Conservation (phyloP, 2,113 vertebrate genomes). For the Vidua chalybeata region DNA sequence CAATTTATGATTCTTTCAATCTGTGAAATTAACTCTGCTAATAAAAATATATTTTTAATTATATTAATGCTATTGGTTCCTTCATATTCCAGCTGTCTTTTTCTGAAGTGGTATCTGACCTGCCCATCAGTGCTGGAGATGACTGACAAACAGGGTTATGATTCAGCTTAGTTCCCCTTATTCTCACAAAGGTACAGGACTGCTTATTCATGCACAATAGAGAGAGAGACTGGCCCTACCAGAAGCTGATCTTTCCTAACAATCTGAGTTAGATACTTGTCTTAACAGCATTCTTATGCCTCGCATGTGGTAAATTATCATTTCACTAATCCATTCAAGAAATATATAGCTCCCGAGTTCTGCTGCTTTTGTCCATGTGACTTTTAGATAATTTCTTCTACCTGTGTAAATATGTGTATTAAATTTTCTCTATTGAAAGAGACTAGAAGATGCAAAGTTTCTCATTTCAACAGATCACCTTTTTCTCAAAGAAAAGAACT, state of each 20-base stretch:
- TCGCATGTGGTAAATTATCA: background rate
- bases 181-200: rapidly evolving
- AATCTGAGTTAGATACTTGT: background rate
- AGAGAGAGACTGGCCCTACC: background rate
- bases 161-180: background rate
- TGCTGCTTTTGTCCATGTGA: background rate
- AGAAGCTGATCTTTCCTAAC: background rate
- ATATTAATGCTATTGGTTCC: background rate
- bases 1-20: background rate
- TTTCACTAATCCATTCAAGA: background rate
- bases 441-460: background rate
- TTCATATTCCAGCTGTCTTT: background rate
- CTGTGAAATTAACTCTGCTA: background rate
- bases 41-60: background rate
- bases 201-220: background rate
- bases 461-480: background rate
- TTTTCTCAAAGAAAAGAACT: background rate
- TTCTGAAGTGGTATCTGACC: background rate
- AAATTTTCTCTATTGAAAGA: background rate
- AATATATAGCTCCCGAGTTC: background rate
- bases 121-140: background rate
- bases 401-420: background rate
- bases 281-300: background rate
- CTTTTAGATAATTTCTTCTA: background rate
- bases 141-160: background rate